Base-by-base conservation (phyloP, 2,797 vertebrate species). In the Mallotus villosus region DNA sequence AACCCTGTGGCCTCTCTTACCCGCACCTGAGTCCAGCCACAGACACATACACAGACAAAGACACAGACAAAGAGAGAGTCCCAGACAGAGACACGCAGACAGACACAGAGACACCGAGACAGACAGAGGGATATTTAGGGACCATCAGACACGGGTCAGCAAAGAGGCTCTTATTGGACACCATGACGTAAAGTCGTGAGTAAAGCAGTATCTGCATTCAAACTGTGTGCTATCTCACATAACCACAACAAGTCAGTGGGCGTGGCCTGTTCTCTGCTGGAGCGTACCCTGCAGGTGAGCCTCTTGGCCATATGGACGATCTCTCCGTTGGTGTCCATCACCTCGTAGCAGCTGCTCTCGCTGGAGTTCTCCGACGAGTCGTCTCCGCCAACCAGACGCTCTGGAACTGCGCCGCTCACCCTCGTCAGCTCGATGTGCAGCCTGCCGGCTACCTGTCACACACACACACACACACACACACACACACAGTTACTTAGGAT, bases 361-460 rank as follows among this genome's bases (percentile, higher is more conserved):
- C 96, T 97, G 68, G 98, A 99, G 87, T 99, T 98, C 88, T 99
- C 98, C 0, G 97, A 99, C 0, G 96, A 98, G 87, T 99, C 97
- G 0, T 99, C 97, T 67, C 94, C 95, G 2, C 97, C 95, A 0
- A 67, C 92, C 51, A 94, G 76, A 0, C 94, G 95, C 85, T 99
- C 97, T 0, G 96, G 96, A 27, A 96, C 89, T 0, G 89, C 85
- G 6, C 97, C 98, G 1, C 95, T 95, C 58, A 99, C 89, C 0
- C 97, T 91, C 95, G 95, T 95, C 67, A 99, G 93, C 88, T 99
- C 98, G 72, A 98, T 89, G 0, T 98, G 97, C 80, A 99, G 91
- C 73, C 98, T 92, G 49, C 98, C 98, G 2, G 96, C 96, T 16
- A 99, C 97, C 98, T 99, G 82, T 3, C 41, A 73, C 32, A 59